phyloP scores from a whole-genome alignment of 2,888 invertebrate species.

The Vesta saturnalis region DNA sequence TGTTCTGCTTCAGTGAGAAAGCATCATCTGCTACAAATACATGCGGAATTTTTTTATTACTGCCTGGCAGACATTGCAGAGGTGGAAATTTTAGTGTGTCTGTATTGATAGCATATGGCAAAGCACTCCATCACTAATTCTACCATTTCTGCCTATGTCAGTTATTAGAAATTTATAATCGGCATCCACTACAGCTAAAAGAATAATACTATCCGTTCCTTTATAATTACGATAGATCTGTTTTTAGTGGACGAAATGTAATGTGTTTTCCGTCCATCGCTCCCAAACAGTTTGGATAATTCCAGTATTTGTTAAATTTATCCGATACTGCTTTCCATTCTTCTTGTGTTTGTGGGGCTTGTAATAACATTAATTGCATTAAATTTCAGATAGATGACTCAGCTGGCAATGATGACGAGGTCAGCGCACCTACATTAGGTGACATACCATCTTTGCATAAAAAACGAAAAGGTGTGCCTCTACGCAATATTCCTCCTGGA shows the following conservation, averaged over 20 bases:
- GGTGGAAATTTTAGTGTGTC: no score
- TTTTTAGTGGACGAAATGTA: slow-evolving; percentile 2
- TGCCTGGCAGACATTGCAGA: no score
- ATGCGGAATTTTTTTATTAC: slow-evolving; percentile 1
- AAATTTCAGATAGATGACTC: slow-evolving; percentile 2
- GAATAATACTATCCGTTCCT: background rate
- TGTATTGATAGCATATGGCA: no score
- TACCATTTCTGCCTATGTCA: background rate
- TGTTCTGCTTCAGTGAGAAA: background rate
- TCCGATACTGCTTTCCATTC: slow-evolving; percentile 5
- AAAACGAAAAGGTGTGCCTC: slow-evolving; percentile 2
- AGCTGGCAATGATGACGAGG: no score
- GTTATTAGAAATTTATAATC: background rate
- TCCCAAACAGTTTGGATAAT: slow-evolving; percentile 5
- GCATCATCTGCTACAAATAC: slow-evolving; percentile 15
- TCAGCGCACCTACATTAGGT: no score
- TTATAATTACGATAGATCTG: background rate
- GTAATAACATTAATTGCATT: slow-evolving; percentile 1
- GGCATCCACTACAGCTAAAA: background rate
- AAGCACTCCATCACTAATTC: background rate
- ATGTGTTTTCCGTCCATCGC: slow-evolving; percentile 1
- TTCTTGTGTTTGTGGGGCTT: background rate
- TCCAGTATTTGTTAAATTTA: slow-evolving; percentile 3
- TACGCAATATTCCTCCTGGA: background rate
- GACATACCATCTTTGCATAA: background rate